phyloP scores from a whole-genome alignment of 2,888 invertebrate genomes.

The Melanchra persicariae region DNA sequence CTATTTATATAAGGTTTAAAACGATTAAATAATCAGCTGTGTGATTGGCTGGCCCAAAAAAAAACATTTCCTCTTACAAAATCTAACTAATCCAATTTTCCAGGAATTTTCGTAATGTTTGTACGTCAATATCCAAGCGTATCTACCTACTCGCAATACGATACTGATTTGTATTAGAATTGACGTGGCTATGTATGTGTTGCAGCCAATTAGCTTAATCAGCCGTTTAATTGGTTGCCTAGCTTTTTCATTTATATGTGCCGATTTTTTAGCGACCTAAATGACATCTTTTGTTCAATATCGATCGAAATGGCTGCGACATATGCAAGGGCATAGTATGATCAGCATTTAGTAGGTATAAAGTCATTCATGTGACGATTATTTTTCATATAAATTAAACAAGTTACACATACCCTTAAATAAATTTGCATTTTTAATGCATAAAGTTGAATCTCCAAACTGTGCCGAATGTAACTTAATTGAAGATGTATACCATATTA shows the following conservation, averaged over 20 bases:
- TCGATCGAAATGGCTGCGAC: no score
- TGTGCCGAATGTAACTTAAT: no score
- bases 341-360: neutral
- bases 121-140: constrained; percentile 38
- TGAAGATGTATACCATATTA: no score
- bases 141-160: constrained; percentile 37
- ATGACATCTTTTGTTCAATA: no score
- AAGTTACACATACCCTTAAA: no score
- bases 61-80: constrained; percentile 15
- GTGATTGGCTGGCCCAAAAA: constrained; percentile 21
- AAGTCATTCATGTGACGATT: no score
- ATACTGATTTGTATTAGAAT: constrained; percentile 23
- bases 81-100: constrained; percentile 42
- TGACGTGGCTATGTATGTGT: neutral
- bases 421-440: no score
- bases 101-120: constrained; percentile 29
- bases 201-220: no score
- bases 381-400: neutral
- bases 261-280: no score
- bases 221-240: no score
- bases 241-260: no score
- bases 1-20: constrained; percentile 20
- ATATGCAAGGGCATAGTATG: neutral
- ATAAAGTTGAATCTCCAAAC: no score
- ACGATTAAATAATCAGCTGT: constrained; percentile 23